Evolutionary conservation across 2,888 invertebrate genomes (phyloP), one percentile per base, ranked within the genome.

Genomic region (Philaethria dido): DNA sequence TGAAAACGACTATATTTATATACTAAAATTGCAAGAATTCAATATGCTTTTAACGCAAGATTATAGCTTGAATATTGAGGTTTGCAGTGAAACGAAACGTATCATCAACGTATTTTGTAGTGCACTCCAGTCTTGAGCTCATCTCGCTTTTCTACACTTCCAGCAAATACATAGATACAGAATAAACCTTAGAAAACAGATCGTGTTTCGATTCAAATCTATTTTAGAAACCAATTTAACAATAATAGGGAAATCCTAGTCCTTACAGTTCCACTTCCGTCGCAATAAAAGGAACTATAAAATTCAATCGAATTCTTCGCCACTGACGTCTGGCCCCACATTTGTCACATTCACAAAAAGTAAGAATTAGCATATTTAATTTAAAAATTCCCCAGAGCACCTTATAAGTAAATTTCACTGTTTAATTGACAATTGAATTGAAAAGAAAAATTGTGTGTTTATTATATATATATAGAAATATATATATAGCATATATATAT

Each of bases 311-410:
- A 84, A 86, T 84, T 82, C 80, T 83, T 83, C 78, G 78, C 78
- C 80, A 83, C 80, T 81, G 79, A 79, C 78, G 80, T 76, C 79
- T 80, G 80, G 83, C 83, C 77, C 80, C 78, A 71, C 73, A 74
- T 68, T 74, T 83, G 81, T 80, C 82, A 82, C 78, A 81, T 80
- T 78, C 79, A 75, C 74, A 72, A 75, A 81, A 83, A 80, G 82
- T 83, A 77, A n/a, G n/a, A n/a, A n/a, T n/a, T 78, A 78, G 82
- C 81, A 86, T 87, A 89, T 87, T 84, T 84, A 87, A 88, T 89
- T 88, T 85, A 73, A 69, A n/a, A 71, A 73, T 64, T 67, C 59
- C 59, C n/a, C n/a, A n/a, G n/a, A 55, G 62, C 39, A 50, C 64
- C 62, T 63, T 59, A 9, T 33, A 33, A 55, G 66, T 69, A 65